phyloP scores from a whole-genome alignment of 2,797 vertebrate genomes.

The Centroberyx gerrardi region DNA sequence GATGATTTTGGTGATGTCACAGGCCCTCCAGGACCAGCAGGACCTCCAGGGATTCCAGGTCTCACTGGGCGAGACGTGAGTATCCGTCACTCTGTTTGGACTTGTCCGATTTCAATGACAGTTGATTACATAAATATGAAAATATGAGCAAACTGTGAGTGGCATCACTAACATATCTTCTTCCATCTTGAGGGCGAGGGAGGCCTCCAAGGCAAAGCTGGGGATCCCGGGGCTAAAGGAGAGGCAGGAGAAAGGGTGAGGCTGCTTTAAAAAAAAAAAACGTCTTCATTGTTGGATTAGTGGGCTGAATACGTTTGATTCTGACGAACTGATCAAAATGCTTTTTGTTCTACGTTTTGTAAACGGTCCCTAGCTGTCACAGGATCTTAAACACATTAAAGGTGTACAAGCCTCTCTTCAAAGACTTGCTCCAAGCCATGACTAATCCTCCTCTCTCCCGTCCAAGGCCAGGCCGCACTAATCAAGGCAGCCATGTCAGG shows the following conservation, averaged over 20 bases:
- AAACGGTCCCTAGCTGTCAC: conserved; percentile 58
- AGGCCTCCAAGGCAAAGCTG: conserved; percentile 82
- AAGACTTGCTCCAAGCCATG: conserved; percentile 63
- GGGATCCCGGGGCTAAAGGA: conserved; percentile 86
- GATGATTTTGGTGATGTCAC: conserved; percentile 37
- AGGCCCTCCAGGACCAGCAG: conserved; percentile 87
- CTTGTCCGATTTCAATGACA: neutral
- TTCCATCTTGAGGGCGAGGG: conserved; percentile 81
- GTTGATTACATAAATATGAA: conserved; percentile 2
- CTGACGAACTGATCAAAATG: conserved; percentile 58
- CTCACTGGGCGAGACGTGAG: conserved; percentile 81
- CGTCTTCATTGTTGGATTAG: conserved; percentile 52
- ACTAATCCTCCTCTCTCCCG: conserved; percentile 68
- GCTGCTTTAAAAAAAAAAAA: conserved; percentile 17
- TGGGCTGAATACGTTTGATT: conserved; percentile 49
- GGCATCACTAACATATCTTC: neutral
- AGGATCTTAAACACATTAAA: conserved; percentile 71
- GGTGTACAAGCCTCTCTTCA: conserved; percentile 74
- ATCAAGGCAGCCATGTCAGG: conserved; percentile 65
- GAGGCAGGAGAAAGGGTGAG: conserved; percentile 88
- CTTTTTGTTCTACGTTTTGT: conserved; percentile 60
- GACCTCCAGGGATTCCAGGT: conserved; percentile 87
- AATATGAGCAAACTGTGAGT: neutral
- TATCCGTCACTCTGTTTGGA: conserved; percentile 18
- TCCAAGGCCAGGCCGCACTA: conserved; percentile 67